Evolutionary conservation across 1,140 invertebrate species (phyloP).

Genomic region (Cyphomyrmex costatus): DNA sequence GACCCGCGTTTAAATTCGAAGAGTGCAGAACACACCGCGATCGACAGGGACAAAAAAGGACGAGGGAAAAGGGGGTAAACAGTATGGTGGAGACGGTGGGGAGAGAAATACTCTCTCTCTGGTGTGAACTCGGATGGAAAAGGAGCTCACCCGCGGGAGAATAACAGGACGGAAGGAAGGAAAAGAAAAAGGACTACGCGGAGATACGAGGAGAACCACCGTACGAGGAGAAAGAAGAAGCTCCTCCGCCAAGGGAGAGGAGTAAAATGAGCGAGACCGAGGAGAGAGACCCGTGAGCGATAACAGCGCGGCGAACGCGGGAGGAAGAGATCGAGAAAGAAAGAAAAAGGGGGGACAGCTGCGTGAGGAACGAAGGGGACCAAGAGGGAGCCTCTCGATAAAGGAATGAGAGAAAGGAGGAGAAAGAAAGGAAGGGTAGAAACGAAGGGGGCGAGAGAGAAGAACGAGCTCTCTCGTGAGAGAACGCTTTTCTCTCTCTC

Average conservation of each 20-base stretch:
- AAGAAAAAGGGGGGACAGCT: conserved; percentile 58
- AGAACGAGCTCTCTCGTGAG: conserved; percentile 44
- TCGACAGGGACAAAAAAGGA: conserved; percentile 73
- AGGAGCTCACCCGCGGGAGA: conserved; percentile 70
- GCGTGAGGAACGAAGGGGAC: conserved; percentile 15
- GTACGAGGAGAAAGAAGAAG: conserved; percentile 45
- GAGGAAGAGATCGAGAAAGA: conserved; percentile 66
- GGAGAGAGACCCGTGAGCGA: conserved; percentile 65
- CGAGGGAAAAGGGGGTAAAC: neutral
- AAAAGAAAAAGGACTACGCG: conserved; percentile 58
- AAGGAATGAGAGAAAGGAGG: conserved; percentile 52
- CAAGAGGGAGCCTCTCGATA: conserved; percentile 14
- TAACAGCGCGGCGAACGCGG: conserved; percentile 73
- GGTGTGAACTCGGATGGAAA: conserved; percentile 72
- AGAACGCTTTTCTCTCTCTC: conserved; percentile 4
- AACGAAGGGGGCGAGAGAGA: conserved; percentile 60
- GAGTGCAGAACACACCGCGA: conserved; percentile 73
- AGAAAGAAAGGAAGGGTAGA: conserved; percentile 48
- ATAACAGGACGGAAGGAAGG: conserved; percentile 59
- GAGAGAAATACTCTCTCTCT: conserved; percentile 41
- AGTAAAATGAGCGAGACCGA: conserved; percentile 70
- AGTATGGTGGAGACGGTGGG: neutral
- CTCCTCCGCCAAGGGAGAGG: conserved; percentile 34
- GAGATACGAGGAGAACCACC: conserved; percentile 49
- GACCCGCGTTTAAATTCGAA: conserved; percentile 76